Evolutionary conservation across 92 coral and sea anemone genomes (phyloP).

Genomic region (Palythoa grandis): DNA sequence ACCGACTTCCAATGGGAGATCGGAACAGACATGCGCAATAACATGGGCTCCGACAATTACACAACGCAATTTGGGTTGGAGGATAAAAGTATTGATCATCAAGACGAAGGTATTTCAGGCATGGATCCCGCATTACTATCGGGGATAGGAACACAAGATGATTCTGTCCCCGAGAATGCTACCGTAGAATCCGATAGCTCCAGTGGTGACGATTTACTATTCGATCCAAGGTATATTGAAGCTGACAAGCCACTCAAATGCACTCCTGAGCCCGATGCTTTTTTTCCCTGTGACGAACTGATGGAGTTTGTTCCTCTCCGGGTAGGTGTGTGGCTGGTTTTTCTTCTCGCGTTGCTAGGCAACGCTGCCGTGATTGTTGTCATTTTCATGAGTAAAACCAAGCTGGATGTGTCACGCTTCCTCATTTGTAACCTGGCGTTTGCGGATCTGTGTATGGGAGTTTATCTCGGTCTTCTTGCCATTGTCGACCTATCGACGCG

Average conservation of each 20-base stretch:
- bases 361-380: slow-evolving; percentile 88
- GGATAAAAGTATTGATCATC: slow-evolving; percentile 51
- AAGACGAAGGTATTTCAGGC: slow-evolving; percentile 22
- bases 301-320: slow-evolving; percentile 92
- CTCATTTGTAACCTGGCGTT: slow-evolving; percentile 88
- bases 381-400: slow-evolving; percentile 80
- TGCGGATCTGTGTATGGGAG: slow-evolving; percentile 97
- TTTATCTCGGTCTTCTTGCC: slow-evolving; percentile 93
- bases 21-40: slow-evolving; percentile 1
- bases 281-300: slow-evolving; percentile 96
- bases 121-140: background rate
- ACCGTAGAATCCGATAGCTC: background rate
- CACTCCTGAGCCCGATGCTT: slow-evolving; percentile 92
- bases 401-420: slow-evolving; percentile 91
- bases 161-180: background rate
- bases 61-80: background rate
- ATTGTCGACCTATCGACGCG: slow-evolving; percentile 88
- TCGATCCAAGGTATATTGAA: background rate
- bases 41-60: slow-evolving; percentile 3
- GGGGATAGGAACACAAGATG: slow-evolving; percentile 11
- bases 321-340: slow-evolving; percentile 97
- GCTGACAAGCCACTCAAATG: slow-evolving; percentile 56
- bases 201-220: background rate
- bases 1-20: slow-evolving; percentile 1
- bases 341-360: slow-evolving; percentile 88